Base-by-base conservation (phyloP, 2,888 invertebrate species). In the Drosophila affinis region DNA sequence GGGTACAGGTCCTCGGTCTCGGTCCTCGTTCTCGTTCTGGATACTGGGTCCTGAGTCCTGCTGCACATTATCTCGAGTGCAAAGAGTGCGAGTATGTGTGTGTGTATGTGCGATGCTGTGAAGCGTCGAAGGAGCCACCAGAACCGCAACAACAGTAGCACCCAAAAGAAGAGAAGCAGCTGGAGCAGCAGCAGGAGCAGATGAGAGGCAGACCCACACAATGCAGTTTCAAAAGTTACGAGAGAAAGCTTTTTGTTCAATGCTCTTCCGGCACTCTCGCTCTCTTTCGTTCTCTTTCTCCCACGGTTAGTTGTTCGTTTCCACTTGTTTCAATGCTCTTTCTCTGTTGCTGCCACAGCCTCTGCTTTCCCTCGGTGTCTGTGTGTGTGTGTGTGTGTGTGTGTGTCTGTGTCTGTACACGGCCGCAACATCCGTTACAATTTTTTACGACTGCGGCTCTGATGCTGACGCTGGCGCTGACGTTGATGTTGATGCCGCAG, bases 361-460 rank as follows among this genome's bases (percentile, higher is more conserved):
- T 6, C 39, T n/a, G 3, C n/a, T 39, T 14, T 14, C 14, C 27
- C 24, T 44, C 45, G 47, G 53, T 55, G 54, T 70, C 53, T 59
- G 54, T 70, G 54, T 59, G 76, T 69, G 58, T 49, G 51, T 55
- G 47, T 62, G 62, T 48, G 64, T 53, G 27, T 49, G 51, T 53
- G 51, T 72, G 56, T 59, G 73, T 69, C 54, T 54, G 69, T 60
- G 47, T 62, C 64, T 48, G 67, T 53, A 83, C 88, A 84, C 61
- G 87, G 84, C 89, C 85, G 72, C 87, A 84, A 86, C 84, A 86
- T 86, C 89, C 89, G 85, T 85, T 88, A 84, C 81, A 86, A 75
- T 85, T 87, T 87, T 85, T 87, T 85, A 88, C 87, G 89, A 87
- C 79, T 81, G 62, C 71, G 67, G 59, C 80, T 73, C 64, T 72